These are phyloP conservation scores for Epistrophe grossulariae DNA, from an alignment of 2,888 invertebrate species.

Conservation along the genomic window DNA sequence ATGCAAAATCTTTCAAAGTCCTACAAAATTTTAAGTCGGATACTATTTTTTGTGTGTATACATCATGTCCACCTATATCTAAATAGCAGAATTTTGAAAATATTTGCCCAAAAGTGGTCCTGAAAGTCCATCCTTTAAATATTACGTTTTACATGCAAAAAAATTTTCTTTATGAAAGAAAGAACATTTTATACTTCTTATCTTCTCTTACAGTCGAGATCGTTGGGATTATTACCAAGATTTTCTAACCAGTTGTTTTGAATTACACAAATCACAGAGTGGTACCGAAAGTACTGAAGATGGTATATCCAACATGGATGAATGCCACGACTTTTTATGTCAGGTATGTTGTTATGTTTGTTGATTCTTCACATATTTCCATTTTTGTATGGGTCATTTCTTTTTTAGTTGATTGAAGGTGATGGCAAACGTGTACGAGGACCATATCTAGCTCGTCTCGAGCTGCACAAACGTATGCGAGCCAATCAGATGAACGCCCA, in stretches of 20 bases:
- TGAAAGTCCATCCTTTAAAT: no score
- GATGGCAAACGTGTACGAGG: slow-evolving; percentile 87
- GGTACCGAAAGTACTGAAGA: slow-evolving; percentile 78
- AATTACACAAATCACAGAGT: slow-evolving; percentile 82
- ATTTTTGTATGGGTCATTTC: not conserved
- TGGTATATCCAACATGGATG: slow-evolving; percentile 76
- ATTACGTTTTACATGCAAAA: no score
- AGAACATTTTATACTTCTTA: not conserved
- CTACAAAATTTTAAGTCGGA: no score
- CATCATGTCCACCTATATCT: no score
- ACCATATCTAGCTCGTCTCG: slow-evolving; percentile 93
- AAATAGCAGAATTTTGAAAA: no score
- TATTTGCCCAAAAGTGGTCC: no score
- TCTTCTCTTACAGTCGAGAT: slow-evolving; percentile 85
- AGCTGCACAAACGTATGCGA: slow-evolving; percentile 88
- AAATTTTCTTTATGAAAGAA: no score
- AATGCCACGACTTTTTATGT: slow-evolving; percentile 82
- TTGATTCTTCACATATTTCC: not conserved
- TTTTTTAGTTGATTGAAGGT: slow-evolving; percentile 84
- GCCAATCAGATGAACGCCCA: slow-evolving; percentile 85
- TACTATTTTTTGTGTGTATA: no score
- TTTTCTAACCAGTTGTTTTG: slow-evolving; percentile 89
- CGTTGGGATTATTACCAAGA: slow-evolving; percentile 90
- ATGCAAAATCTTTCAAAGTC: no score
- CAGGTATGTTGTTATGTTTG: slow-evolving; percentile 76